Conservation (phyloP, 2,113 vertebrate genomes). For the Salvator merianae region DNA sequence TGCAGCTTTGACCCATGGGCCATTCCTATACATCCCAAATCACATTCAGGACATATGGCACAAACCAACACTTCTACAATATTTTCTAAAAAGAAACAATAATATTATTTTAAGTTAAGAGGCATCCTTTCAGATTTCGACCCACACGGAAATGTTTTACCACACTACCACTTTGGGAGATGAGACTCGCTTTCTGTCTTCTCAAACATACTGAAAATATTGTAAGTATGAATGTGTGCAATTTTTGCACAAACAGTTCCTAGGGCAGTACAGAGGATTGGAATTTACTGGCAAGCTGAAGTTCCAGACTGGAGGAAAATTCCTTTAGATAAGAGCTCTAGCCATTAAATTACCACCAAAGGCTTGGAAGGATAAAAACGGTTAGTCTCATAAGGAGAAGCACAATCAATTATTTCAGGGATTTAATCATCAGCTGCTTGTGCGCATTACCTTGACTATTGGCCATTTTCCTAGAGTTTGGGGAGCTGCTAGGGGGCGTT, state of each 20-base stretch:
- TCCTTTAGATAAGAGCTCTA: conserved; percentile 17
- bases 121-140: too few species aligned
- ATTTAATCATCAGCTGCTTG: neutral
- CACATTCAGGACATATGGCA: too few species aligned
- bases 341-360: neutral
- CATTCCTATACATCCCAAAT: too few species aligned
- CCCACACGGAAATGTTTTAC: too few species aligned
- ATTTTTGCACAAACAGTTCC: neutral
- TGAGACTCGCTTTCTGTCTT: neutral
- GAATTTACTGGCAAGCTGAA: conserved; percentile 26
- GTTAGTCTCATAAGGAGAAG: conserved; percentile 18
- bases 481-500: conserved; percentile 71
- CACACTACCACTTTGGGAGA: neutral
- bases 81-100: too few species aligned
- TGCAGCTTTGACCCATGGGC: too few species aligned
- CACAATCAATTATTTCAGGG: neutral
- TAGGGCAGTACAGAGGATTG: neutral
- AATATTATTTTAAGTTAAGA: too few species aligned
- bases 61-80: too few species aligned
- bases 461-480: conserved; percentile 70
- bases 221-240: neutral
- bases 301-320: neutral
- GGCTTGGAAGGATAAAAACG: conserved; percentile 23
- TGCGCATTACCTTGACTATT: conserved; percentile 67
- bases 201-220: neutral